phyloP scores from a whole-genome alignment of 2,888 invertebrate species.

The Leptinotarsa tumamoca region DNA sequence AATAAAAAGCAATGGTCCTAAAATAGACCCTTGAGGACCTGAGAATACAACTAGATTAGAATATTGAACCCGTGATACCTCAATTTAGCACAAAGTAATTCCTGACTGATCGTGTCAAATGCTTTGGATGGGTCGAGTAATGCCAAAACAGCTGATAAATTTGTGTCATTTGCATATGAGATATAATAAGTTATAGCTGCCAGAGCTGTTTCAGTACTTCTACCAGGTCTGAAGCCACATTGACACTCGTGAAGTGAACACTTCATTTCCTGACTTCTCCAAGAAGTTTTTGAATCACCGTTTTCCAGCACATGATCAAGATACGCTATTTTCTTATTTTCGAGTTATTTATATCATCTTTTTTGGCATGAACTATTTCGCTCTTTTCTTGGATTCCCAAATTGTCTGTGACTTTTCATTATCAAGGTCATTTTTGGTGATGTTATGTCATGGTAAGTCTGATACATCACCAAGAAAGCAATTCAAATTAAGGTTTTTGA shows the following conservation, averaged over 20 bases:
- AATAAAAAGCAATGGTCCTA: no score
- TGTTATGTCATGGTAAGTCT: slow-evolving; percentile 13
- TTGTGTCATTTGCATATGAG: no score
- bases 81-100: no score
- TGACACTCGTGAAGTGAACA: background rate
- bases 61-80: no score
- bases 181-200: no score
- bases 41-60: no score
- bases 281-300: background rate
- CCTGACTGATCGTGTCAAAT: no score
- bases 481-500: slow-evolving; percentile 20
- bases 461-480: slow-evolving; percentile 18
- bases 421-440: slow-evolving; percentile 10
- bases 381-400: slow-evolving; percentile 9
- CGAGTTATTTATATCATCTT: slow-evolving; percentile 29
- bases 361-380: slow-evolving; percentile 21
- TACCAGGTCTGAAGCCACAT: no score
- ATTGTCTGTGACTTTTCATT: slow-evolving; percentile 29
- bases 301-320: slow-evolving; percentile 3
- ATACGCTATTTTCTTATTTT: background rate
- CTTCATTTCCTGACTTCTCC: slow-evolving; percentile 2
- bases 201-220: no score
- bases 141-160: no score
- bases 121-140: no score
- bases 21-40: no score